Evolutionary conservation across 2,113 vertebrate genomes (phyloP), one percentile per base, ranked within the genome.

Genomic region (Brachyhypopomus occidentalis): DNA sequence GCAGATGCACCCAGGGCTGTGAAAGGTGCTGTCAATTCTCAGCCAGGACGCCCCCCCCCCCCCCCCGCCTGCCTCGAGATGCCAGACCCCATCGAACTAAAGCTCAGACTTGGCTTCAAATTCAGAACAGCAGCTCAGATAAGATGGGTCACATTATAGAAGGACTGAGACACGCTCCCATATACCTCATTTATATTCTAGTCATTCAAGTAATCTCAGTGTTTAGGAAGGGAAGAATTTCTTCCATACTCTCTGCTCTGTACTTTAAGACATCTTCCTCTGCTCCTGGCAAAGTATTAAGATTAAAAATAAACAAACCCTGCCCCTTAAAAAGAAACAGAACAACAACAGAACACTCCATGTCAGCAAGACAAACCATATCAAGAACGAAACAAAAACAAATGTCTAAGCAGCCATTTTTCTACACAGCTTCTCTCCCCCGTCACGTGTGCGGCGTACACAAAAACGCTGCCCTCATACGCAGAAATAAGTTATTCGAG

Each of bases 401-500:
- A 5, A 41, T 38, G 72, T 60, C 45, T 64, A 59, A 78, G 5
- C 17, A n/a, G 36, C 55, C 34, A 36, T 52, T 23, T 1, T n/a
- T 27, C 38, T 62, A 41, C 62, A 69, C 22, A 4, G 27, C 48
- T 4, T 23, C 12, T 25, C 48, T 59, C 55, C 56, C 55, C 58
- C 16, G 55, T 48, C 38, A 36, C 38, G 62, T 77, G 41, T 58
- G 30, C 36, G 38, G 38, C 72, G 56, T 45, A 62, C 12, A 45
- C 16, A 76, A 67, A 52, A 9, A 22, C 30, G 38, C 70, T 58
- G 19, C 34, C 45, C 75, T 34, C 36, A 63, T 20, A 30, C 7
- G 23, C 30, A 75, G 23, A 64, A 85, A 86, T 83, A 81, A 83
- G 41, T 87, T 87, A 82, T 30, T 16, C 1, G 66, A 66, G 70